These are phyloP conservation scores for Radopholus similis DNA, from an alignment of 1,140 invertebrate genomes.

Conservation along the genomic window DNA sequence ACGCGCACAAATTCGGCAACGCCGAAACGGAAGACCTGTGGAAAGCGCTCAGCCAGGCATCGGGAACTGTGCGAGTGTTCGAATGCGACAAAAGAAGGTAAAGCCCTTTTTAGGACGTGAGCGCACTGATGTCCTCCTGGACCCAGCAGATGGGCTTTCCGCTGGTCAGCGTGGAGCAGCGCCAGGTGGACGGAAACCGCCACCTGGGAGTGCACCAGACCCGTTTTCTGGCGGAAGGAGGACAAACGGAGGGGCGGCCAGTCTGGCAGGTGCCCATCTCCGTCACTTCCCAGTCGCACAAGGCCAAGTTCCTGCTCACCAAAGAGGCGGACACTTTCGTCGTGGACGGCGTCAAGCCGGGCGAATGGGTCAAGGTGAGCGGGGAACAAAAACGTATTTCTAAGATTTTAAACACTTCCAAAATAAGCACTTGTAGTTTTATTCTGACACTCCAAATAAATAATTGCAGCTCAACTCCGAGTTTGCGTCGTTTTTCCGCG, in stretches of 20 bases:
- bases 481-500: slow-evolving; percentile 67
- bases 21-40: slow-evolving; percentile 91
- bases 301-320: slow-evolving; percentile 67
- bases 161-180: slow-evolving; percentile 63
- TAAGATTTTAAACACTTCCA: too few relatives aligned
- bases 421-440: too few relatives aligned
- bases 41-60: slow-evolving; percentile 80
- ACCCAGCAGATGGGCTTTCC: slow-evolving; percentile 88
- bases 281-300: slow-evolving; percentile 71
- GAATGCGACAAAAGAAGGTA: too few relatives aligned
- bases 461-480: slow-evolving; percentile 63
- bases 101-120: too few relatives aligned
- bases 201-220: slow-evolving; percentile 22
- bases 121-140: slow-evolving; percentile 88
- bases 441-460: too few relatives aligned
- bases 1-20: slow-evolving; percentile 80
- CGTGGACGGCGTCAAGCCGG: slow-evolving; percentile 69
- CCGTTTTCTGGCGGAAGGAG: slow-evolving; percentile 36
- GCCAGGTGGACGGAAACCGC: slow-evolving; percentile 28
- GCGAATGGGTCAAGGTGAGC: too few relatives aligned
- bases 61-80: slow-evolving; percentile 74
- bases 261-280: slow-evolving; percentile 72
- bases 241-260: slow-evolving; percentile 23
- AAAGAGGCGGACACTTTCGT: slow-evolving; percentile 64
- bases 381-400: too few relatives aligned